Evolutionary conservation across 2,888 invertebrate species (phyloP), one percentile per base, ranked within the genome.

Genomic region (Cephus pygmeus): DNA sequence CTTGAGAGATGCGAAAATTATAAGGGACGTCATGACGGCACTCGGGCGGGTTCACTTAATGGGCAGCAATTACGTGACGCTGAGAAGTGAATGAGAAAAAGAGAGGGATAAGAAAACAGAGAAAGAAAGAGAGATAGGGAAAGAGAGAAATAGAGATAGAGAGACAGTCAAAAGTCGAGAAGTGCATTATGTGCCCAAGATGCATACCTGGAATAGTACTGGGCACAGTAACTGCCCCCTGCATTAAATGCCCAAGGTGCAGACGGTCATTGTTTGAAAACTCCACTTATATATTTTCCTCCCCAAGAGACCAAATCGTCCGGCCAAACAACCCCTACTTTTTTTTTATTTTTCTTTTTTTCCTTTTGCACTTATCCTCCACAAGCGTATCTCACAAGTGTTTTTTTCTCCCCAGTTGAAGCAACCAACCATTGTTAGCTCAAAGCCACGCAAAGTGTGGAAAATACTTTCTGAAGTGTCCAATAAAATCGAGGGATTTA

Each of bases 21-120:
- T 69, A 79, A 80, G 81, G 78, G 79, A 77, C 69, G 71, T 69
- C 68, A 73, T 15, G 34, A 73, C 11, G 69, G 75, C 30, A 68
- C 23, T 69, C 75, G 78, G 76, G 80, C 68, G 75, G 78, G 81
- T 80, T 83, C 78, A 82, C 82, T 85, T 86, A 86, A 87, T 83
- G 85, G 81, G 75, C 82, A 82, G 84, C 83, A 84, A 87, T 87
- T 87, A 86, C 84, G 78, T 83, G 82, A 81, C 78, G 83, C 81
- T 79, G 75, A 68, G 34, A 33, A 73, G 76, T 75, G 77, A 80
- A 81, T 77, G 81, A 83, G 75, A 74, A 76, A 69, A 34, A 73
- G 76, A 56, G 0, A 56, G 56, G 2, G 4, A 56, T 15, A 56
- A 23, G 15, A 2, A 23, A 23, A 56, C 23, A 56, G 56, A 56